A percentile compares a stretch with the other conserved stretches of the same genome.
Conservation (phyloP, 2,888 invertebrate species). For the Heterodera filipjevi region DNA sequence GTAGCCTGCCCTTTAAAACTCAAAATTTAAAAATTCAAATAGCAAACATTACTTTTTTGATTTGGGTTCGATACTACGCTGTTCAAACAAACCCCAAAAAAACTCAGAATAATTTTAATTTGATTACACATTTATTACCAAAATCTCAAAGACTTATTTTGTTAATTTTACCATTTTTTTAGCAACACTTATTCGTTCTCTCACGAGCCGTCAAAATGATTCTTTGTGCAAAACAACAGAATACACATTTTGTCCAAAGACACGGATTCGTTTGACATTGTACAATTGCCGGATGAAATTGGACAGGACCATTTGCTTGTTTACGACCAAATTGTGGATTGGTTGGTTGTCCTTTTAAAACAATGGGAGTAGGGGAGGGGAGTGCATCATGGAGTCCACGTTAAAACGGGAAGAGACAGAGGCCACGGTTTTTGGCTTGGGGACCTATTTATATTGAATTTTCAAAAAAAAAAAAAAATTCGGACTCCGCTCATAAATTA, state of each 20-base stretch:
- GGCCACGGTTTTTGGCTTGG: no score
- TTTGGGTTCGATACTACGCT: no score
- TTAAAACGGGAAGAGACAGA: no score
- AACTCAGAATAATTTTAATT: no score
- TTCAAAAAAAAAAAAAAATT: no score
- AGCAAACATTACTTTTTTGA: neutral
- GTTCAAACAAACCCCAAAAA: neutral
- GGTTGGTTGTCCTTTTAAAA: neutral
- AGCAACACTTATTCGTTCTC: neutral
- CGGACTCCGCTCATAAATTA: no score
- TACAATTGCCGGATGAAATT: neutral
- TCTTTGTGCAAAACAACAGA: neutral
- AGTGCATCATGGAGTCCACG: no score
- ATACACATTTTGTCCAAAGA: neutral
- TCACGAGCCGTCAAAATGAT: neutral
- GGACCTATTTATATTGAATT: no score
- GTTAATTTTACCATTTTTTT: neutral
- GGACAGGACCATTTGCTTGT: neutral
- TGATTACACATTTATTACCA: no score
- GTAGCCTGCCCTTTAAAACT: no score
- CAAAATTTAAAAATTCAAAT: neutral
- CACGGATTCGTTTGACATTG: neutral
- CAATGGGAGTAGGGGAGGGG: no score
- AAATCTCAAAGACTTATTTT: no score
- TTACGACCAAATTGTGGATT: constrained; percentile 23